These are phyloP conservation scores for Labeo catla DNA, from an alignment of 2,113 vertebrate species.

Conservation along the genomic window DNA sequence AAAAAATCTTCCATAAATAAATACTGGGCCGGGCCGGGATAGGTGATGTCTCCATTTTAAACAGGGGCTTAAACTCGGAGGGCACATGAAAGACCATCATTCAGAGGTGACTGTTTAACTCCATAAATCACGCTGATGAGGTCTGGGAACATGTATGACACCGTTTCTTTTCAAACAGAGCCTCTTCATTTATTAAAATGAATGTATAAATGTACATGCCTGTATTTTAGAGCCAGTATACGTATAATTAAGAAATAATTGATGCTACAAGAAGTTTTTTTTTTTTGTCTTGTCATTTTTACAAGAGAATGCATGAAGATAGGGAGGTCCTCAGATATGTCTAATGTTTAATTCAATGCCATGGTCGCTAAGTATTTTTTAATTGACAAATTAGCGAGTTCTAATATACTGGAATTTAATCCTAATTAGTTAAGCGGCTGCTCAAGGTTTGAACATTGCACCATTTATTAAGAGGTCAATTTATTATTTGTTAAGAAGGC, in stretches of 20 bases:
- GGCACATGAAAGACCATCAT: conserved; percentile 19
- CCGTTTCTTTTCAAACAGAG: not conserved
- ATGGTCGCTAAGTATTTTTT: conserved; percentile 49
- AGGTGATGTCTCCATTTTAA: conserved; percentile 97
- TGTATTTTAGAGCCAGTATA: not conserved
- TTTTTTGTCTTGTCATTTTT: not conserved
- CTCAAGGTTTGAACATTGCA: conserved; percentile 54
- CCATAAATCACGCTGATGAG: conserved; percentile 38
- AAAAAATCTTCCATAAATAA: conserved; percentile 89
- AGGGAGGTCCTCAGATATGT: conserved; percentile 27
- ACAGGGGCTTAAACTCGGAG: conserved; percentile 77
- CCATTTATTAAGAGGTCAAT: conserved; percentile 61
- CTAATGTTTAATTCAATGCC: conserved; percentile 38
- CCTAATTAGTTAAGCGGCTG: conserved; percentile 55
- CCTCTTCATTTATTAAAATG: not conserved
- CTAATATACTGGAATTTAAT: conserved; percentile 56
- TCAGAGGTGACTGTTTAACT: conserved; percentile 13
- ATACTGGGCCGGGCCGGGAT: conserved; percentile 84
- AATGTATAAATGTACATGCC: no score
- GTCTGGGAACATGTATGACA: not conserved
- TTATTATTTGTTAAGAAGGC: conserved; percentile 76
- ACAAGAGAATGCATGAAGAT: not conserved
- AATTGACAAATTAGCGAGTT: conserved; percentile 56
- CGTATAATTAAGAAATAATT: not conserved
- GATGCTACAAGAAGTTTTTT: not conserved